A percentile compares a stretch with the other conserved stretches of the same genome.
phyloP scores from a whole-genome alignment of 2,113 vertebrate species.

The Brienomyrus longianalis region DNA sequence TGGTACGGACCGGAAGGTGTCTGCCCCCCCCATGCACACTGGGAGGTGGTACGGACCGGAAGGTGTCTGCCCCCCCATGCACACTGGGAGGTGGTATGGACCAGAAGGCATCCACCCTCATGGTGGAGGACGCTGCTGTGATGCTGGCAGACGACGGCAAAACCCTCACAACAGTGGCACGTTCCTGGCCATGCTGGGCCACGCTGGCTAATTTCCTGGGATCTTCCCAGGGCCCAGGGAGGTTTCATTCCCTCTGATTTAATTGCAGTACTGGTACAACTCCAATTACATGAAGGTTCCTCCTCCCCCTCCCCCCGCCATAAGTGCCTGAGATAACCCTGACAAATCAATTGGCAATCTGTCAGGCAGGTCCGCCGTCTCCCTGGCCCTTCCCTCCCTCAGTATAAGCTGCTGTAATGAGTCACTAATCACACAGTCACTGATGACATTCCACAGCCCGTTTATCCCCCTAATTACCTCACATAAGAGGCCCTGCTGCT shows the following conservation, averaged over 20 bases:
- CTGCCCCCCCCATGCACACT: neutral
- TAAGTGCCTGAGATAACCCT: conserved; percentile 55
- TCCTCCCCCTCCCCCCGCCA: conserved; percentile 32
- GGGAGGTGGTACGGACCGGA: neutral
- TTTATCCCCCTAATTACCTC: conserved; percentile 63
- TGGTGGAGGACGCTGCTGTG: neutral
- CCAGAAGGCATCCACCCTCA: no score
- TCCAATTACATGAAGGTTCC: conserved; percentile 31
- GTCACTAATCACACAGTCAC: conserved; percentile 58
- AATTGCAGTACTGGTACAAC: conserved; percentile 18
- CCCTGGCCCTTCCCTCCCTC: conserved; percentile 32
- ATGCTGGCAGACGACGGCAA: neutral
- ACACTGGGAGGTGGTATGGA: neutral
- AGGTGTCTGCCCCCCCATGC: no score
- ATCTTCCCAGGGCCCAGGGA: neutral
- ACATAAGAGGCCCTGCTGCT: conserved; percentile 31
- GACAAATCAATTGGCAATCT: conserved; percentile 59
- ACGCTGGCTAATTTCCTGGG: conserved; percentile 3
- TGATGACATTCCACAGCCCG: conserved; percentile 54
- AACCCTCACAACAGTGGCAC: neutral
- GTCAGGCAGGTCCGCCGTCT: conserved; percentile 42
- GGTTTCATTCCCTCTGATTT: neutral
- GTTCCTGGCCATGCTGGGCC: neutral
- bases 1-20: neutral
- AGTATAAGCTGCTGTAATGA: conserved; percentile 65